Evolutionary conservation across 2,888 invertebrate species (phyloP).

Genomic region (Cheilosia scutellata): DNA sequence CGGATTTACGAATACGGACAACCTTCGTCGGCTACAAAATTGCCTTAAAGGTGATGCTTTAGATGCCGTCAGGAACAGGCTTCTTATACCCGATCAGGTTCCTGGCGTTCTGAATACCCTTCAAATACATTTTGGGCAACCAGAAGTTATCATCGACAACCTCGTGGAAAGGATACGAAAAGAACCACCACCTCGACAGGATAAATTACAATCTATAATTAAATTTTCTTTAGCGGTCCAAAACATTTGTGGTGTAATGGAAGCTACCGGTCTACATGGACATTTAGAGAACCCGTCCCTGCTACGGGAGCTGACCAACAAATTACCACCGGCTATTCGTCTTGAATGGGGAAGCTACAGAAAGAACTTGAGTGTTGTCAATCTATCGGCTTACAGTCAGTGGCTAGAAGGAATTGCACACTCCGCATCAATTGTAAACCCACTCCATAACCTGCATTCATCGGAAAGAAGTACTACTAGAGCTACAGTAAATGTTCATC

Average conservation of each 20-base stretch:
- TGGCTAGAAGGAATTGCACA: conserved; percentile 10
- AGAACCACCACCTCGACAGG: conserved; percentile 5
- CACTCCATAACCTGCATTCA: neutral
- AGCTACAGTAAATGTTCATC: conserved; percentile 20
- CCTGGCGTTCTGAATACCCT: conserved; percentile 7
- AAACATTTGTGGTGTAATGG: conserved; percentile 19
- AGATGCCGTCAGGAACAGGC: neutral
- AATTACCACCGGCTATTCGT: conserved; percentile 18
- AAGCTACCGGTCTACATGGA: neutral
- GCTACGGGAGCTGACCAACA: conserved; percentile 13
- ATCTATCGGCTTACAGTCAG: conserved; percentile 7
- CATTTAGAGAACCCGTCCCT: conserved; percentile 22
- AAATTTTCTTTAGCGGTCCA: conserved; percentile 4
- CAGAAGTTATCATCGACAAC: conserved; percentile 11
- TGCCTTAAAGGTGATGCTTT: conserved; percentile 29
- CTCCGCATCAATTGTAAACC: neutral
- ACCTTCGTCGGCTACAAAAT: conserved; percentile 25
- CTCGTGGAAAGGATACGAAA: conserved; percentile 11
- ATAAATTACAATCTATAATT: conserved; percentile 27
- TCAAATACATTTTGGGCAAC: conserved; percentile 14
- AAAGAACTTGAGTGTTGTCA: neutral
- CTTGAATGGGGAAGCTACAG: conserved; percentile 22
- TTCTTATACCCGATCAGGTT: conserved; percentile 21
- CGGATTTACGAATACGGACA: conserved; percentile 17
- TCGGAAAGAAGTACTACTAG: neutral